A percentile compares a stretch with the other conserved stretches of the same genome.
These are phyloP conservation scores for Ips typographus DNA, from an alignment of 1,140 invertebrate genomes.

Conservation along the genomic window DNA sequence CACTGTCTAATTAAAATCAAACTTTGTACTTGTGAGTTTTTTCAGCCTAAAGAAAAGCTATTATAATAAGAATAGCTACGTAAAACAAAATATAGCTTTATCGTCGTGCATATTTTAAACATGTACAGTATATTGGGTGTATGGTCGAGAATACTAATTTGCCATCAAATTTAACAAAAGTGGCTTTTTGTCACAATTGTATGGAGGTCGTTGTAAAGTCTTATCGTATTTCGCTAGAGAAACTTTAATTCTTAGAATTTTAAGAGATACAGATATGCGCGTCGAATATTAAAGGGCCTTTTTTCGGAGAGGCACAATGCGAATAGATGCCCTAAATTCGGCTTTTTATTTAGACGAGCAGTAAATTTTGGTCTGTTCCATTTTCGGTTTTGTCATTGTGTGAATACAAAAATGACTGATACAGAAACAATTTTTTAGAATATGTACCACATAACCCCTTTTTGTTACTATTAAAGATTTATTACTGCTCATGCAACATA, in stretches of 20 bases:
- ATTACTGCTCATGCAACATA: no score
- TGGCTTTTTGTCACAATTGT: slow-evolving; percentile 31
- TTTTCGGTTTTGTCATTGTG: no score
- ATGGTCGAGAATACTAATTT: slow-evolving; percentile 31
- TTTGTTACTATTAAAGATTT: no score
- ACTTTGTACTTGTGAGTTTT: no score
- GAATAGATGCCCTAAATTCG: no score
- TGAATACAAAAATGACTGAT: no score
- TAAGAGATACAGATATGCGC: slow-evolving; percentile 29
- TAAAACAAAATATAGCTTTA: slow-evolving; percentile 19
- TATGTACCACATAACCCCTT: no score
- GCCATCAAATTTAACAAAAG: slow-evolving; percentile 31
- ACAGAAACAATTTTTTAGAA: no score
- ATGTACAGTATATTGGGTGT: slow-evolving; percentile 23
- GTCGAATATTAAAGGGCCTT: slow-evolving; percentile 28
- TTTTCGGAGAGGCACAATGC: background rate
- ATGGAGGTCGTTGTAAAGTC: slow-evolving; percentile 24
- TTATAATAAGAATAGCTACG: slow-evolving; percentile 5
- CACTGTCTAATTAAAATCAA: no score
- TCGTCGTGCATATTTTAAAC: slow-evolving; percentile 29
- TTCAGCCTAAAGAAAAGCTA: no score
- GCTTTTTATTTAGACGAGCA: no score
- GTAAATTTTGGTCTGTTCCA: no score
- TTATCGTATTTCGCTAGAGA: slow-evolving; percentile 32
- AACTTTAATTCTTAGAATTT: slow-evolving; percentile 36